Base-by-base conservation (phyloP, 2,113 vertebrate genomes). In the Triplophysa dalaica region DNA sequence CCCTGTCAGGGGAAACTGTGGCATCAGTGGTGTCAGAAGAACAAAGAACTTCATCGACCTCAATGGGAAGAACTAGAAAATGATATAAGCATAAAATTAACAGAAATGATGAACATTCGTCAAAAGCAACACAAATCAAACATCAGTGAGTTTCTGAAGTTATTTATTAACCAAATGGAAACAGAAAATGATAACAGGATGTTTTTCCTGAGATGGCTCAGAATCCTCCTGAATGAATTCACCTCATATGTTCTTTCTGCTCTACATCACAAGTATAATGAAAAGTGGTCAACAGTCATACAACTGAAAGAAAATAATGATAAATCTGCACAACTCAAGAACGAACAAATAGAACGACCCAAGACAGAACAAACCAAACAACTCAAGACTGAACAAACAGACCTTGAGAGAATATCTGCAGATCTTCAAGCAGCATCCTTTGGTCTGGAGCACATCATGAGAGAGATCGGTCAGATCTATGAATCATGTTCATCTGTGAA, bases 401-500 rank as follows among this genome's bases (percentile, higher is more conserved):
- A 29, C 4, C 29, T 29, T 29, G 29, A 29, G 4, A 0, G 0
- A 29, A 29, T 29, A 29, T 29, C 29, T 4, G 4, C 3, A 29
- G 29, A 4, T 4, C 29, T 92, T 16, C 86, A 84, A 0, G 70
- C 88, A 61, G 89, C 85, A 0, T 88, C 89, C 0, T 85, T 93
- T 61, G 92, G 92, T 26, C 83, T 91, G 4, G 92, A 94, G 48
- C 93, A 95, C 17, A 77, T 95, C 63, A 77, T 94, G 6, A 91
- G 92, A 86, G 94, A 95, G 79, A 76, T 89, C 2, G 89, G 89
- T 29, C 94, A 95, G 81, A 91, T 93, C 17, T 94, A 92, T 48
- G 93, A 95, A 89, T 89, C 91, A 16, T 84, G 90, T 22, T 50
- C 66, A n/a, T 65, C 73, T 0, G 54, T 41, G 38, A 16, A 78